A percentile compares a stretch with the other conserved stretches of the same genome.
phyloP scores from a whole-genome alignment of 2,113 vertebrate genomes.

The Dolichotis patagonum region DNA sequence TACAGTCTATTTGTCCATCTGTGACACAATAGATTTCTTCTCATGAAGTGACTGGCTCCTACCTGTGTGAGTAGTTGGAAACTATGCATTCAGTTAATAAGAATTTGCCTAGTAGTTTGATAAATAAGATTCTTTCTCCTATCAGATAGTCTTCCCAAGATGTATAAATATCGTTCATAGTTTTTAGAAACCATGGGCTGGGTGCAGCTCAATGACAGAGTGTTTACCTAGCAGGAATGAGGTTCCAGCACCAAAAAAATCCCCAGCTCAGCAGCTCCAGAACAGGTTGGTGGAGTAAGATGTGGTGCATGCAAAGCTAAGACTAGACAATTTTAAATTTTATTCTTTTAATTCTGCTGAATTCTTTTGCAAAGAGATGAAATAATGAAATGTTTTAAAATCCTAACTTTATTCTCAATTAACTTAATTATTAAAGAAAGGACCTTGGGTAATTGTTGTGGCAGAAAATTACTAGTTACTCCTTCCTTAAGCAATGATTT shows the following conservation, averaged over 20 bases:
- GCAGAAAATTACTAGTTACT: neutral
- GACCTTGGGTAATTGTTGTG: neutral
- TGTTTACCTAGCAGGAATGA: neutral
- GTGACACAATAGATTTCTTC: neutral
- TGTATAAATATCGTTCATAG: neutral
- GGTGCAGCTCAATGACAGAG: neutral
- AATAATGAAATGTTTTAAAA: neutral
- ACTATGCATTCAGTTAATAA: neutral
- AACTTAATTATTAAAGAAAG: neutral
- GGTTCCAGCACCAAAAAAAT: neutral
- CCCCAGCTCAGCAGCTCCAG: neutral
- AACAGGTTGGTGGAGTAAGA: neutral
- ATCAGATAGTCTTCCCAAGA: neutral
- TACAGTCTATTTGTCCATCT: neutral
- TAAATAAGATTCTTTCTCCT: neutral
- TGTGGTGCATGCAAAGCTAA: neutral
- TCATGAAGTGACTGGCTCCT: neutral
- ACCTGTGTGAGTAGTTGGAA: slow-evolving; percentile 65
- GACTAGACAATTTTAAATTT: neutral
- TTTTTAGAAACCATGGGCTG: neutral
- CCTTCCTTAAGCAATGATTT: neutral
- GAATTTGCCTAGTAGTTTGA: neutral
- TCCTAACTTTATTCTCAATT: neutral
- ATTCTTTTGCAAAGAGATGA: neutral
- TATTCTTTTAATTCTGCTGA: neutral